Base-by-base conservation (phyloP, 2,113 vertebrate species). In the Gambusia affinis region DNA sequence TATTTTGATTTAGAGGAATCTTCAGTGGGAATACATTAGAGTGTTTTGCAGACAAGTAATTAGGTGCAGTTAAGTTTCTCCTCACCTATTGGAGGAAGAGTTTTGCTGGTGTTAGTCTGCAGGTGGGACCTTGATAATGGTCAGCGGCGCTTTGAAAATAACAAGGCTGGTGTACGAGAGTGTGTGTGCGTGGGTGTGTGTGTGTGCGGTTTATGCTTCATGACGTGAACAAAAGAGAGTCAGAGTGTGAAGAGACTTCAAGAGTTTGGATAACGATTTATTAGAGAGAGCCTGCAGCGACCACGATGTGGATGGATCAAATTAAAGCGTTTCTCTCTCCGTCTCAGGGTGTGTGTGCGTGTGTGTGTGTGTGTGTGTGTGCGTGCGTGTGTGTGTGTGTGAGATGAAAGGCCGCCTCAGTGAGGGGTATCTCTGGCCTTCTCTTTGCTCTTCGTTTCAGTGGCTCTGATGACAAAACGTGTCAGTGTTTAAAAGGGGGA, bases 21-120 rank as follows among this genome's bases (percentile, higher is more conserved):
- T 87, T 89, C 67, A 74, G 86, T 81, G 81, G 74, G 92, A 91
- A 91, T 87, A 91, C 73, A 92, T 93, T 91, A 91, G 70, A 85
- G 80, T 88, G 76, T 79, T 93, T 89, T 89, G 69, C 78, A 73
- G 83, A 83, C 47, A 69, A 80, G 70, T 78, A 78, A 88, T 88
- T 90, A 87, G 64, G 78, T 28, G 70, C 73, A 85, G 93, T 94
- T 93, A 92, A 76, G 87, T 87, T 78, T 65, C 78, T 66, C 28
- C 74, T 81, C 79, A 85, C 79, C 87, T 87, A 87, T 87, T 87
- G 82, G 88, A 72, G 65, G 82, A 11, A 85, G 64, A 85, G 60
- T 19, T 1, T 42, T 61, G 31, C 73, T 22, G 44, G 33, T 64
- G n/a, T 86, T 67, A 70, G 29, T 37, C 3, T 15, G 75, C 90